Conservation (phyloP, 2,113 vertebrate genomes). For the Bubo bubo region DNA sequence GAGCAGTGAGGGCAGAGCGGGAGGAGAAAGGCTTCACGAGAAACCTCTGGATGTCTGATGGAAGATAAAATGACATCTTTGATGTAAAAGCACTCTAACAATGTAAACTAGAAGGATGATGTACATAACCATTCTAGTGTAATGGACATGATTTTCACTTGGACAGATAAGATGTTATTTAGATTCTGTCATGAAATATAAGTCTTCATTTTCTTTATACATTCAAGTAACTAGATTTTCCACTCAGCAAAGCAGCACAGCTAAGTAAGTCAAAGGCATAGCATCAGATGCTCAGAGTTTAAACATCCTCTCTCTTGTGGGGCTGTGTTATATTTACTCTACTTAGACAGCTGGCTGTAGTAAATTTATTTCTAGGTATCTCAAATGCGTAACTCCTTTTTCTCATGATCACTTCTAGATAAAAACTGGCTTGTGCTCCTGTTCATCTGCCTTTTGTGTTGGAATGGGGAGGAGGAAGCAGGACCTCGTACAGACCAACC, state of each 20-base stretch:
- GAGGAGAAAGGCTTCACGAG: not conserved
- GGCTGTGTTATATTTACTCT: not conserved
- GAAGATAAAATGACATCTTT: conserved; percentile 49
- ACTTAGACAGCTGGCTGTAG: not conserved
- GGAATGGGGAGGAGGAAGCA: not conserved
- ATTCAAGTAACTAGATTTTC: conserved; percentile 55
- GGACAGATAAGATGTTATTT: conserved; percentile 65
- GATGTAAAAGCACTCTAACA: conserved; percentile 64
- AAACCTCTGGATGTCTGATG: not conserved
- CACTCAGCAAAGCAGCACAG: conserved; percentile 54
- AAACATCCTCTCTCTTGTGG: not conserved
- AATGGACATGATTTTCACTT: conserved; percentile 58
- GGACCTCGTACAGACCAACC: not conserved
- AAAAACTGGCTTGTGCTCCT: not conserved
- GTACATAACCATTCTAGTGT: conserved; percentile 55
- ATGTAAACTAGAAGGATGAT: conserved; percentile 64
- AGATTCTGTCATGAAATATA: conserved; percentile 66
- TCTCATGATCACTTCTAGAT: not conserved
- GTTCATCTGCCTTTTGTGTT: not conserved
- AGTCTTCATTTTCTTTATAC: conserved; percentile 46
- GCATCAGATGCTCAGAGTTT: conserved; percentile 12
- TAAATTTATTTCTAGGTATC: not conserved
- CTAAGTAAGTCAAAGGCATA: not conserved
- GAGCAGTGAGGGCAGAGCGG: not conserved
- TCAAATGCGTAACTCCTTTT: not conserved